Conservation (phyloP, 2,113 vertebrate species). For the Anas platyrhynchos region DNA sequence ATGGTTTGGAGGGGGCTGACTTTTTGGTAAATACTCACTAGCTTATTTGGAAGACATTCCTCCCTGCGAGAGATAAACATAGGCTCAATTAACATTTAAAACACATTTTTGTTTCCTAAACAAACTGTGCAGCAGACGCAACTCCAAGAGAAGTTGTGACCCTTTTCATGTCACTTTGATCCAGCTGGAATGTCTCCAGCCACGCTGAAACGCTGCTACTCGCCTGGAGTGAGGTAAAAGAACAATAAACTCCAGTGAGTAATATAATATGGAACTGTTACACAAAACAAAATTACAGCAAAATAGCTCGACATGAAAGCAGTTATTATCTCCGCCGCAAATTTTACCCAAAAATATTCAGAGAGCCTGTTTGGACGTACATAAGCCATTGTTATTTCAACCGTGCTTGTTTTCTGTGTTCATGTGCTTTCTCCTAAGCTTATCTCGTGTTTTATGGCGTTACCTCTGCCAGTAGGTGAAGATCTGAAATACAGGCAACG, state of each 20-base stretch:
- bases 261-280: slow-evolving; percentile 39
- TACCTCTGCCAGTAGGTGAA: neutral
- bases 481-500: neutral
- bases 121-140: slow-evolving; percentile 37
- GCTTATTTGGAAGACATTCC: slow-evolving; percentile 49
- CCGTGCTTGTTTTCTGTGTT: neutral
- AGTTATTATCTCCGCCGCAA: neutral
- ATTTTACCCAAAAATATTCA: neutral
- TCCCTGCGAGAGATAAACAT: slow-evolving; percentile 55
- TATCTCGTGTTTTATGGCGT: neutral
- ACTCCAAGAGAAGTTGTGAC: slow-evolving; percentile 47
- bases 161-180: slow-evolving; percentile 54
- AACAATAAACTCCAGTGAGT: slow-evolving; percentile 72
- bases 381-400: neutral
- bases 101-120: slow-evolving; percentile 61
- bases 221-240: slow-evolving; percentile 56
- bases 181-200: slow-evolving; percentile 60
- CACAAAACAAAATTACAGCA: slow-evolving; percentile 29
- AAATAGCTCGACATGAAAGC: slow-evolving; percentile 47
- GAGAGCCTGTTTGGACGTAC: neutral
- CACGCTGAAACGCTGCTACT: slow-evolving; percentile 49
- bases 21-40: neutral
- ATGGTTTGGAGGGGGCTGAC: neutral
- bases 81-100: slow-evolving; percentile 62
- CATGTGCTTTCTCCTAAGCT: neutral